phyloP scores from a whole-genome alignment of 1,140 invertebrate species.

The Halyomorpha halys region DNA sequence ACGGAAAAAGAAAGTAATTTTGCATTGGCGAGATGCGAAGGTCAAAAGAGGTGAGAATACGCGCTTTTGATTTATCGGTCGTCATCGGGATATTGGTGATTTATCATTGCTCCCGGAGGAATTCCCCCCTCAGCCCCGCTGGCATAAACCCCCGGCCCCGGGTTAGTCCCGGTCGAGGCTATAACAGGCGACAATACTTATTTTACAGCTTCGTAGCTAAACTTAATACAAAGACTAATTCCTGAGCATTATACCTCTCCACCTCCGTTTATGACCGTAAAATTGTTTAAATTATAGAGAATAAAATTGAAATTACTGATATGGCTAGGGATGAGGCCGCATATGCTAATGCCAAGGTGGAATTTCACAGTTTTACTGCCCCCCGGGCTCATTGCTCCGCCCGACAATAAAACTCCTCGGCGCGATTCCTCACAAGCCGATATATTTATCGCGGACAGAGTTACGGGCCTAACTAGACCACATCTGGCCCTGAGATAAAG shows the following conservation, averaged over 20 bases:
- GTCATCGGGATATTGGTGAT: too few relatives aligned
- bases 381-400: background rate
- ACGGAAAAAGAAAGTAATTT: too few relatives aligned
- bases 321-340: conserved; percentile 7
- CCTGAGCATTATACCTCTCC: background rate
- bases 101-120: too few relatives aligned
- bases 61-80: too few relatives aligned
- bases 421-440: background rate
- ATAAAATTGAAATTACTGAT: conserved; percentile 19
- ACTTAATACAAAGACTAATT: too few relatives aligned
- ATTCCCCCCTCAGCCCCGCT: too few relatives aligned
- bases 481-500: background rate
- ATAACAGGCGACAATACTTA: too few relatives aligned
- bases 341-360: conserved; percentile 13
- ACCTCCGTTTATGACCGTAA: conserved; percentile 12
- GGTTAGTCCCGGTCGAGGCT: too few relatives aligned
- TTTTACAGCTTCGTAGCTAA: too few relatives aligned
- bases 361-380: conserved; percentile 4
- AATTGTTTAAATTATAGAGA: conserved; percentile 19
- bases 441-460: background rate
- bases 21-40: too few relatives aligned
- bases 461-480: background rate
- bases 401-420: background rate
- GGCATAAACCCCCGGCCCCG: too few relatives aligned
- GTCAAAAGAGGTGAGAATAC: too few relatives aligned